Evolutionary conservation across 2,113 vertebrate genomes (phyloP).

Genomic region (Nesoenas mayeri): DNA sequence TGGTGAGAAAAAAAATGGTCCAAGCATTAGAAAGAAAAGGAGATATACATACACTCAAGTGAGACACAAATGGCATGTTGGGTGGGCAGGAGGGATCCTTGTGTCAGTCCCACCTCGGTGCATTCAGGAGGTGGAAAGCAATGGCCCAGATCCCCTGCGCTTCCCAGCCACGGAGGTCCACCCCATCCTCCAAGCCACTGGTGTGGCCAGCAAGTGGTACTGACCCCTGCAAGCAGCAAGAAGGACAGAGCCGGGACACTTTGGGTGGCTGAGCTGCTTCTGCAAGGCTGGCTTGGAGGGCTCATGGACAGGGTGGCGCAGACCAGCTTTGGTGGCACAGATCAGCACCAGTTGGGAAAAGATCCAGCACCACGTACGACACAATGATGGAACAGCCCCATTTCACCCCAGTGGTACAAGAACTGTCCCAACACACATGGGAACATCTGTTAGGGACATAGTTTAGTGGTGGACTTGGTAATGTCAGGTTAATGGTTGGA

Average conservation of each 20-base stretch:
- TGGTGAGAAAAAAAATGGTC: neutral
- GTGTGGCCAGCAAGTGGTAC: neutral
- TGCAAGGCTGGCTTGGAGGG: neutral
- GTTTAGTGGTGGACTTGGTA: neutral
- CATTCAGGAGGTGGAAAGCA: neutral
- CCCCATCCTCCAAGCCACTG: neutral
- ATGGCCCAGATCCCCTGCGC: neutral
- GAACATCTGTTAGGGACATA: neutral
- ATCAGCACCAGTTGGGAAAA: neutral
- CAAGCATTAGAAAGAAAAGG: neutral
- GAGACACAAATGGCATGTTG: neutral
- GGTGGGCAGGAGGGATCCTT: neutral
- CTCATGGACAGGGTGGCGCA: rapidly evolving
- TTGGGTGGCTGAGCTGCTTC: neutral
- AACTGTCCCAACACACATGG: rapidly evolving
- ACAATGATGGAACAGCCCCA: rapidly evolving
- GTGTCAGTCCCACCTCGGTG: rapidly evolving
- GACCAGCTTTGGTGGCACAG: neutral
- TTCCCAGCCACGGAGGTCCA: neutral
- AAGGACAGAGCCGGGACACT: rapidly evolving
- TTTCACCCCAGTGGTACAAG: rapidly evolving
- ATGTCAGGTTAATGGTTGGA: neutral
- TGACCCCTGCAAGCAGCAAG: rapidly evolving
- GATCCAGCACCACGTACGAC: rapidly evolving
- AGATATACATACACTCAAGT: rapidly evolving